A percentile compares a stretch with the other conserved stretches of the same genome.
phyloP scores from a whole-genome alignment of 2,888 invertebrate genomes.

The Osedax frankpressi region DNA sequence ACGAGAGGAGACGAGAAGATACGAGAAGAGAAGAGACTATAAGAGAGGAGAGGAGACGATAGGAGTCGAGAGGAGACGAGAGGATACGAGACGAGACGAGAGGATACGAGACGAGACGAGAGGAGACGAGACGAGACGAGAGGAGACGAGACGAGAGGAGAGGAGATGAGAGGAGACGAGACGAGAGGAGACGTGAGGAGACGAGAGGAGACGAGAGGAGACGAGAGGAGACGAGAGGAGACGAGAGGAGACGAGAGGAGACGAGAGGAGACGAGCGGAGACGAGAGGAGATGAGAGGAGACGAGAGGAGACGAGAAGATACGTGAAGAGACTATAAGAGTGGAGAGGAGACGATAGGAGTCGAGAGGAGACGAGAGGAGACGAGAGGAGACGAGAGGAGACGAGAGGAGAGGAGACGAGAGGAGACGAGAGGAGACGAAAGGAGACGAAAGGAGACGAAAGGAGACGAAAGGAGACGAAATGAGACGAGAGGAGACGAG shows the following conservation, averaged over 20 bases:
- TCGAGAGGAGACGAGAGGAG: no score
- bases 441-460: no score
- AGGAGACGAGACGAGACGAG: slow-evolving; percentile 4
- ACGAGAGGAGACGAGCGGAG: no score
- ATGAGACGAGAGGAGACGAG: no score
- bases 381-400: no score
- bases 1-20: slow-evolving; percentile 1
- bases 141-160: slow-evolving; percentile 4
- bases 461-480: no score
- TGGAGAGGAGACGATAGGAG: no score
- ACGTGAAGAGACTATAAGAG: no score
- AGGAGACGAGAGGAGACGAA: no score
- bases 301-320: no score
- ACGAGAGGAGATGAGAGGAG: no score
- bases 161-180: slow-evolving; percentile 2
- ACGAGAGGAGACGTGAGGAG: slow-evolving; percentile 4
- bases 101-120: slow-evolving; percentile 2
- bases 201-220: slow-evolving; percentile 4
- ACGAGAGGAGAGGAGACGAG: no score
- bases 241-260: not conserved
- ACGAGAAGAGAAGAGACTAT: not conserved
- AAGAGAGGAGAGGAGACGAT: not conserved
- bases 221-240: slow-evolving; percentile 4
- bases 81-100: slow-evolving; percentile 2
- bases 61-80: slow-evolving; percentile 4